Percentiles rank a stretch among this genome's conserved stretches.
Conservation (phyloP, 2,888 invertebrate species). For the Calephelis perditalis region DNA sequence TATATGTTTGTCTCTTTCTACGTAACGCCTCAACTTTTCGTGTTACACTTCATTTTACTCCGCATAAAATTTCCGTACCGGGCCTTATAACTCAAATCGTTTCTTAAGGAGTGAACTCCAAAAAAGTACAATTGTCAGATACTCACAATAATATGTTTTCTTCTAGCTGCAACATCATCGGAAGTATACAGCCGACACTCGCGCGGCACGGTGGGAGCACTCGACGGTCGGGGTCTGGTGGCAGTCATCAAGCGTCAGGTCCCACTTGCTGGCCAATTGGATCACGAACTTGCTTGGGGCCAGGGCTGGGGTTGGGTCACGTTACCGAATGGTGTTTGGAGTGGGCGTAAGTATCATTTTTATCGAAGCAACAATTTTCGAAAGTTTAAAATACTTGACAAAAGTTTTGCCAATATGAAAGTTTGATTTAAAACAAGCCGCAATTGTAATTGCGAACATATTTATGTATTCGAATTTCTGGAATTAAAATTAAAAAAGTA, state of each 20-base stretch:
- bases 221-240: slow-evolving; percentile 68
- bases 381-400: slow-evolving; percentile 1
- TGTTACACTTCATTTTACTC: too few relatives aligned
- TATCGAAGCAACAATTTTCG: neutral
- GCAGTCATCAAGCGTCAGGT: slow-evolving; percentile 73
- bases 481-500: too few relatives aligned
- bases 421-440: too few relatives aligned
- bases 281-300: slow-evolving; percentile 81
- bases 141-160: neutral
- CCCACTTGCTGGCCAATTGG: slow-evolving; percentile 73
- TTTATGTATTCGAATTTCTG: too few relatives aligned
- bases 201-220: slow-evolving; percentile 51
- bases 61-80: too few relatives aligned
- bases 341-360: slow-evolving; percentile 70
- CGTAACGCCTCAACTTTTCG: too few relatives aligned
- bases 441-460: too few relatives aligned
- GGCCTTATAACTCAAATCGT: too few relatives aligned
- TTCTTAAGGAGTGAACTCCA: too few relatives aligned
- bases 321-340: slow-evolving; percentile 81
- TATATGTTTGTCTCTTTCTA: neutral
- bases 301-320: slow-evolving; percentile 88
- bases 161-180: slow-evolving; percentile 58
- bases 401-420: too few relatives aligned
- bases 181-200: slow-evolving; percentile 56
- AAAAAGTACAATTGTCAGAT: neutral